phyloP scores from a whole-genome alignment of 92 coral and sea anemone species.

The Epizoanthus fatuus region DNA sequence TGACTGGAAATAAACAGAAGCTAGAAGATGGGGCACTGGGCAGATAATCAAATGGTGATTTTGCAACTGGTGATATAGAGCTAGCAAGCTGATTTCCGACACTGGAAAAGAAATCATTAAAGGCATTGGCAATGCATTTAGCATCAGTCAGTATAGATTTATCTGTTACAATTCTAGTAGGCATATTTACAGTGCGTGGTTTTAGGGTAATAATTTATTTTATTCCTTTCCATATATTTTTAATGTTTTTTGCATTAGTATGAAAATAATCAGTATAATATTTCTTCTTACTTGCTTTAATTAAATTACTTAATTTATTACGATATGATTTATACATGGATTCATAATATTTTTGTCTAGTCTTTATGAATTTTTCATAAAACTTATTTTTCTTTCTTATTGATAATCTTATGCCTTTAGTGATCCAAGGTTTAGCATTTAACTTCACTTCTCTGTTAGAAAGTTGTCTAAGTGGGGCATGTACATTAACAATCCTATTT shows the following conservation, averaged over 20 bases:
- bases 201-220: constrained; percentile 52
- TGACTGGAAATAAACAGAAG: not conserved
- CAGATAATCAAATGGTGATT: constrained; percentile 5
- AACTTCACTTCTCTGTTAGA: constrained; percentile 41
- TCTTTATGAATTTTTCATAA: constrained; percentile 4
- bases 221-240: constrained; percentile 52
- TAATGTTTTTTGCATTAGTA: constrained; percentile 38
- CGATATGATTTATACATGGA: constrained; percentile 23
- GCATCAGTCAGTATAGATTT: not conserved
- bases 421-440: constrained; percentile 60
- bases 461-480: constrained; percentile 49
- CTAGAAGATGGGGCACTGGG: no score
- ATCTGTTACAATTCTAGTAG: constrained; percentile 38
- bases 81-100: constrained; percentile 10
- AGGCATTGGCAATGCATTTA: constrained; percentile 22
- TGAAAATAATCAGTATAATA: constrained; percentile 45
- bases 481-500: constrained; percentile 24
- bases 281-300: constrained; percentile 6
- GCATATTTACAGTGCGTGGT: constrained; percentile 22
- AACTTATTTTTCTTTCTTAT: constrained; percentile 37
- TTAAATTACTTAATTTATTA: constrained; percentile 1
- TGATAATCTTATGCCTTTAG: constrained; percentile 44
- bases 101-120: constrained; percentile 9
- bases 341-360: constrained; percentile 5
- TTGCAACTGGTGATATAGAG: not conserved